These are phyloP conservation scores for Orthosia gothica DNA, from an alignment of 2,888 invertebrate species.

Conservation along the genomic window DNA sequence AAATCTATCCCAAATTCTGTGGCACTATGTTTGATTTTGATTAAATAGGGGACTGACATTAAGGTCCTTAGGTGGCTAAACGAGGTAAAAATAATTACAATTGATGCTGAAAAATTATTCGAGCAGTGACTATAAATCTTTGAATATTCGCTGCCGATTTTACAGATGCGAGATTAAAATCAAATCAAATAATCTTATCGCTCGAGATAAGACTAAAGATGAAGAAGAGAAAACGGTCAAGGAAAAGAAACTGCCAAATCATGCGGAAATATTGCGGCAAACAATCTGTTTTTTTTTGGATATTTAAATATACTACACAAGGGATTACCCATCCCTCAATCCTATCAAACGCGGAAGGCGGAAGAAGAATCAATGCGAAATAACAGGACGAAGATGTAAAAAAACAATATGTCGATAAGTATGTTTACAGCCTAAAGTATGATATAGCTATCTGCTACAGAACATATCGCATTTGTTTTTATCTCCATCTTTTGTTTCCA, in stretches of 20 bases:
- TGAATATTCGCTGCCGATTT: not conserved
- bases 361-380: constrained; percentile 42
- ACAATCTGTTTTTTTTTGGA: not conserved
- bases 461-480: constrained; percentile 15
- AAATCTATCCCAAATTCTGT: no score
- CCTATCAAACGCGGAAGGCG: constrained; percentile 49
- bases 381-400: constrained; percentile 15
- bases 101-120: not conserved
- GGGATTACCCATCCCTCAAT: constrained; percentile 31
- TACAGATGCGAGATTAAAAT: not conserved
- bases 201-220: not conserved
- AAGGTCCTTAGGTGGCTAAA: not conserved
- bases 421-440: constrained; percentile 20
- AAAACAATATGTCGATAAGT: constrained; percentile 34
- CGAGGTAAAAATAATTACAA: not conserved
- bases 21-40: no score
- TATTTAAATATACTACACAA: not conserved
- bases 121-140: not conserved
- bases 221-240: not conserved
- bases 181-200: not conserved
- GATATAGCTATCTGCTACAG: constrained; percentile 16
- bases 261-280: not conserved
- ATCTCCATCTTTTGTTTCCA: constrained; percentile 22
- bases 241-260: not conserved
- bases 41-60: not conserved